Base-by-base conservation (phyloP, 2,888 invertebrate genomes). In the Platerodrilus igneus region DNA sequence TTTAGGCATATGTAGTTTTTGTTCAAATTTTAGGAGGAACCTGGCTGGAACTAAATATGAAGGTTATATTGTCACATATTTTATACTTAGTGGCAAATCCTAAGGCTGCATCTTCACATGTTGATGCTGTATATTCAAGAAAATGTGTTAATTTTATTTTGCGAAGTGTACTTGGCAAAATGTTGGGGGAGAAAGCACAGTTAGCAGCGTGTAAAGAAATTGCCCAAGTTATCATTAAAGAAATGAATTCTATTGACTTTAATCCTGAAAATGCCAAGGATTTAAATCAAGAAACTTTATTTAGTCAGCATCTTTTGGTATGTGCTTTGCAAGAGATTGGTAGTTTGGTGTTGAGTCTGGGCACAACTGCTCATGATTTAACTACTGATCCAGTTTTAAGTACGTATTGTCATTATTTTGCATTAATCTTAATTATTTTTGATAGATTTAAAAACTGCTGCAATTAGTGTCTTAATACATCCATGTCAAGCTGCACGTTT, bases 101-200 rank as follows among this genome's bases (percentile, higher is more conserved):
- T 0, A 92, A 92, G 68, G 92, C 94, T 0, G 91, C 93, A 1
- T 89, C 90, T 8, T 92, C 93, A 0, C 97, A 99, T 62, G 94
- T 96, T 0, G 96, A 97, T 67, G 94, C 95, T 8, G 95, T 97
- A 2, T 95, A 96, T 66, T 94, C 96, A 1, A 81, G 97, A 52
- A 95, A 95, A 69, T 99, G 97, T 66, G 90, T 97, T 44, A 90
- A 89, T 64, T 99, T 94, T 66, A 92, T 97, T 51, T 72, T 97
- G 37, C 79, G 94, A 30, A 86, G 90, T 45, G 84, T 93, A 1
- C 76, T 97, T 20, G 95, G 97, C 0, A 87, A 90, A 64, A 84
- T 97, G 80, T 75, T 99, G 13, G 91, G 95, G 0, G 99, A 99
- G 70, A 95, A 95, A 57, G 94, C 96, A 5, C 99, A 99, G 68